Base-by-base conservation (phyloP, 2,888 invertebrate species). In the Dynastes hyllus region DNA sequence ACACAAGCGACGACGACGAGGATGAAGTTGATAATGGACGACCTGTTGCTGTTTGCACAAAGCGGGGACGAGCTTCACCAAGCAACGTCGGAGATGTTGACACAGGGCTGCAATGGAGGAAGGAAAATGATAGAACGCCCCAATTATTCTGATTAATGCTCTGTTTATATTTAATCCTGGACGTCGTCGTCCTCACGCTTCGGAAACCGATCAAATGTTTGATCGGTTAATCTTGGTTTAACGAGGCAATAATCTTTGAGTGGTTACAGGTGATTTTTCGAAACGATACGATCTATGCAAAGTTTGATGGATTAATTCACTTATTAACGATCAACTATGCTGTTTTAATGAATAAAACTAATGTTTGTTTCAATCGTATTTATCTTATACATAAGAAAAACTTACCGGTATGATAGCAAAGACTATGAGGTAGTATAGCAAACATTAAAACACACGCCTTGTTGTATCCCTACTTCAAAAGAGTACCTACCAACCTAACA, bases 41-140 rank as follows among this genome's bases (percentile, higher is more conserved):
- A 67, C 67, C 67, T 67, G 67, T 67, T 67, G 67, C 67, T 67
- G 67, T 67, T 65, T 65, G 65, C 65, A 8, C 45, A 45, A 40
- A 29, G 2, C 27, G 53, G 4, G 16, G 61, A 61, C 29, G 11
- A 8, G 22, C 55, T n/a, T 55, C 22, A 13, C 3, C 3, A 6
- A n/a, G n/a, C 13, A 22, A 16, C 2, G 1, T 27, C 61, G 8
- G 27, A 11, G 11, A 61, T 61, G 61, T 61, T 61, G 61, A 27
- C 27, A 61, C 27, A 27, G 29, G 27, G 9, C 9, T 11, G 0
- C 27, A 8, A 16, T 16, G 16, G 58, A 22, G 27, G 58, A 0
- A 29, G 29, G 29, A 27, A 27, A 22, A 61, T 61, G 29, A 61
- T 27, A 2, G 9, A 29, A 61, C 27, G 11, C 27, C 2, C 11